Percentiles rank a stretch among this genome's conserved stretches.
phyloP scores from a whole-genome alignment of 1,140 invertebrate genomes.

The Achroia grisella region DNA sequence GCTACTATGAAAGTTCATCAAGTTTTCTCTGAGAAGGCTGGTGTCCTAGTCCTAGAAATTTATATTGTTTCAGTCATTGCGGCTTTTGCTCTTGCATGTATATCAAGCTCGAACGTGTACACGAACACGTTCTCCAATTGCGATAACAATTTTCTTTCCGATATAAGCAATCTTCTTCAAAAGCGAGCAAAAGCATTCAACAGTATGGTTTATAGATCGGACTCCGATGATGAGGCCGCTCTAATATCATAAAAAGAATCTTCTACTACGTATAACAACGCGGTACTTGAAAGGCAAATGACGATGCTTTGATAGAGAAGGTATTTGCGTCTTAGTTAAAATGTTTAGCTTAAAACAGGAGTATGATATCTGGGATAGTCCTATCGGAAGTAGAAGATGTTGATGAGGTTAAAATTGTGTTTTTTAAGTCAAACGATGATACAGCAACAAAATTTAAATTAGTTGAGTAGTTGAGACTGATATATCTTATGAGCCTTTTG shows the following conservation, averaged over 20 bases:
- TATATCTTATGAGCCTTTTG: background rate
- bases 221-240: background rate
- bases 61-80: no score
- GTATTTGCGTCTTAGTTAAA: constrained; percentile 8
- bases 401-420: constrained; percentile 16
- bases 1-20: background rate
- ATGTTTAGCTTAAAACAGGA: constrained; percentile 6
- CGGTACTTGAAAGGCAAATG: background rate
- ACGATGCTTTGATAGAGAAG: background rate
- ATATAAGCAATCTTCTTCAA: background rate
- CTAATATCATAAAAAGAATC: no score
- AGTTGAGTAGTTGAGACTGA: background rate
- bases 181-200: background rate
- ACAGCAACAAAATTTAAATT: background rate
- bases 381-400: constrained; percentile 10
- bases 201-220: background rate
- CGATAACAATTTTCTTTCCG: no score
- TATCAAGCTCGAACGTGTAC: background rate
- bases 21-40: background rate
- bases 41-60: no score
- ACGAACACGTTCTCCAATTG: background rate
- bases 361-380: constrained; percentile 7
- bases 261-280: background rate
- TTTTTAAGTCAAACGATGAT: no score
- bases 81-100: no score